Evolutionary conservation across 2,113 vertebrate genomes (phyloP), one percentile per base, ranked within the genome.

Genomic region (Atlantisia rogersi): DNA sequence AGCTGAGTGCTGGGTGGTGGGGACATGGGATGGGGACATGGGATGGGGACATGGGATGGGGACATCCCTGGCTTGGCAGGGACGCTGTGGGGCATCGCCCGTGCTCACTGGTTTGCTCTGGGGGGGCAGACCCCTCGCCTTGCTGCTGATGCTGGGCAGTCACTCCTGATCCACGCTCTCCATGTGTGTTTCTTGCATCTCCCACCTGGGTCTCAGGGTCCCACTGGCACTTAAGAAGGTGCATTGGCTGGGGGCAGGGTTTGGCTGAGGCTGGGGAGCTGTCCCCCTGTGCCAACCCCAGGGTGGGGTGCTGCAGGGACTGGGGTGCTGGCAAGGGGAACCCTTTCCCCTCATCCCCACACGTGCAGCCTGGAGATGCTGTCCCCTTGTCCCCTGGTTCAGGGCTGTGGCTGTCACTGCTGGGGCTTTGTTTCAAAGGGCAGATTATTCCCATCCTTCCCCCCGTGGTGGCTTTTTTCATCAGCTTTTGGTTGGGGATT

Each of bases 401-500:
- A 9, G 62, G 58, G 58, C 83, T 42, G 35, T 3, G 77, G 69
- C 80, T 90, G 90, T 83, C 93, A 82, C 28, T 32, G 4, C 39
- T 1, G 2, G 70, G 70, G 26, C 73, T 91, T 68, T 92, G 75
- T 95, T 90, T 95, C 92, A 97, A 97, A 97, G 96, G 97, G 95
- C 96, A 97, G 63, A 40, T 65, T 26, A 93, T 97, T 97, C 97
- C 93, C 96, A 94, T 96, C 96, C 93, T 95, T 92, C 93, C 83
- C 58, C n/a, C 52, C 58, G 21, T 79, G 26, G 22, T 37, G 84
- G 91, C 39, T 94, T 95, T 95, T 80, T 94, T 94, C 97, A 96
- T 95, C 91, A 0, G 93, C 94, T 97, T 95, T 97, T 82, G 65
- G 84, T 93, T 32, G 91, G 69, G 96, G 96, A 97, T 97, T 97